Conservation (phyloP, 1,140 invertebrate genomes). For the Palaemon carinicauda region DNA sequence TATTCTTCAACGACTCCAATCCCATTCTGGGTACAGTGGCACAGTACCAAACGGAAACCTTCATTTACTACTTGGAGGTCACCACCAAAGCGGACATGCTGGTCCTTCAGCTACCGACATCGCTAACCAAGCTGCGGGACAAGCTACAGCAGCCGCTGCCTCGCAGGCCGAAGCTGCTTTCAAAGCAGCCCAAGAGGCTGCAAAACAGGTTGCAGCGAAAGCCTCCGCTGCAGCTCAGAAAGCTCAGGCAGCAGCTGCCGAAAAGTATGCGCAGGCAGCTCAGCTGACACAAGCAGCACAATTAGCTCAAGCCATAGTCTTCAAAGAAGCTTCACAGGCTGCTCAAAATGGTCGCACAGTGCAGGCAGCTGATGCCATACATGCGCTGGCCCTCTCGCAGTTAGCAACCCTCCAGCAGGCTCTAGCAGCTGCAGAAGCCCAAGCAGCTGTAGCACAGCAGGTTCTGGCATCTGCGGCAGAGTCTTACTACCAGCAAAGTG, state of each 20-base stretch:
- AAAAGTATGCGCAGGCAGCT: constrained; percentile 42
- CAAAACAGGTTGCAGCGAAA: constrained; percentile 40
- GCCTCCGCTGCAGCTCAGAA: constrained; percentile 49
- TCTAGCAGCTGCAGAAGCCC: constrained; percentile 44
- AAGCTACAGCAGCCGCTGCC: constrained; percentile 45
- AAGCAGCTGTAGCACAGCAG: constrained; percentile 42
- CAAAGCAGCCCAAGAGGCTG: constrained; percentile 37
- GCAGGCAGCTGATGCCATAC: constrained; percentile 47
- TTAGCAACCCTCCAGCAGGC: constrained; percentile 47
- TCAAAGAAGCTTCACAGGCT: constrained; percentile 37
- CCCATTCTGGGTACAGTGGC: neutral
- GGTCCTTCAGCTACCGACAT: constrained; percentile 40
- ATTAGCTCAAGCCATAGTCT: constrained; percentile 43
- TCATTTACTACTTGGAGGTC: neutral
- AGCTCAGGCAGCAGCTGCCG: constrained; percentile 48
- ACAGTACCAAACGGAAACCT: neutral
- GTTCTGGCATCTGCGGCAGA: constrained; percentile 36
- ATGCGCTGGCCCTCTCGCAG: constrained; percentile 44
- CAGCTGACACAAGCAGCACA: constrained; percentile 52
- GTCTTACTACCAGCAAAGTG: constrained; percentile 27
- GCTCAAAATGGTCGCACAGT: constrained; percentile 31
- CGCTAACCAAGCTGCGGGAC: constrained; percentile 43
- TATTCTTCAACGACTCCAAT: neutral
- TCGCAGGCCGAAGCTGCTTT: constrained; percentile 45
- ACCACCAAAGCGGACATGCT: neutral